Conservation (phyloP, 2,113 vertebrate species). For the Ardeotis arabs region DNA sequence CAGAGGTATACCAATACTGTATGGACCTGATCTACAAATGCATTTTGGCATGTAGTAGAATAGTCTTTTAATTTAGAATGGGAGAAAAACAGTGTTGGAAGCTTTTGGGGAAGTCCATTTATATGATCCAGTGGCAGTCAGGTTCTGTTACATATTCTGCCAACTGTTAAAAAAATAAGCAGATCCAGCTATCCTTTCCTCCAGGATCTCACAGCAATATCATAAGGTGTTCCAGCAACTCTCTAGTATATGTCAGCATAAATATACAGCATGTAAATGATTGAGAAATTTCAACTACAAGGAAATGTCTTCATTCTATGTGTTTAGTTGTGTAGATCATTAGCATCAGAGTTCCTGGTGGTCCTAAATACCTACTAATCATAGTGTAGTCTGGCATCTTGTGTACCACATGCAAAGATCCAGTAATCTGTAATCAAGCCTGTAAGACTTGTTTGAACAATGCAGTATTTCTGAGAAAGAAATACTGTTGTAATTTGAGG, state of each 20-base stretch:
- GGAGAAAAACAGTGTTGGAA: not conserved
- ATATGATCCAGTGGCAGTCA: not conserved
- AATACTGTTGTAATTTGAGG: not conserved
- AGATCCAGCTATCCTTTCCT: not conserved
- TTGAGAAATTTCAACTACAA: not conserved
- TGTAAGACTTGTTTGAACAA: not conserved
- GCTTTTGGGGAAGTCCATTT: not conserved
- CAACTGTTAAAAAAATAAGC: not conserved
- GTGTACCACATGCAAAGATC: not conserved
- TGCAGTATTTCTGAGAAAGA: not conserved
- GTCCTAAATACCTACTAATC: not conserved
- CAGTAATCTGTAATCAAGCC: not conserved
- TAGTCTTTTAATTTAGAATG: not conserved
- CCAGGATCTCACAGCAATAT: not conserved
- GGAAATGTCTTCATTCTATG: not conserved
- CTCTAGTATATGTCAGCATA: accelerated
- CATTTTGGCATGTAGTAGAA: not conserved
- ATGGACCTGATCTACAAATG: not conserved
- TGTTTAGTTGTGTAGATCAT: not conserved
- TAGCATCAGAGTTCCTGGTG: not conserved
- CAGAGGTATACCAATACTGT: not conserved
- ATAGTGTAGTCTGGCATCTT: not conserved
- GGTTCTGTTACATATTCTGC: not conserved
- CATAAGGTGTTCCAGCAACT: not conserved
- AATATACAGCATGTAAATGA: not conserved